These are phyloP conservation scores for Podabrus alpinus DNA, from an alignment of 2,888 invertebrate species.

Conservation along the genomic window DNA sequence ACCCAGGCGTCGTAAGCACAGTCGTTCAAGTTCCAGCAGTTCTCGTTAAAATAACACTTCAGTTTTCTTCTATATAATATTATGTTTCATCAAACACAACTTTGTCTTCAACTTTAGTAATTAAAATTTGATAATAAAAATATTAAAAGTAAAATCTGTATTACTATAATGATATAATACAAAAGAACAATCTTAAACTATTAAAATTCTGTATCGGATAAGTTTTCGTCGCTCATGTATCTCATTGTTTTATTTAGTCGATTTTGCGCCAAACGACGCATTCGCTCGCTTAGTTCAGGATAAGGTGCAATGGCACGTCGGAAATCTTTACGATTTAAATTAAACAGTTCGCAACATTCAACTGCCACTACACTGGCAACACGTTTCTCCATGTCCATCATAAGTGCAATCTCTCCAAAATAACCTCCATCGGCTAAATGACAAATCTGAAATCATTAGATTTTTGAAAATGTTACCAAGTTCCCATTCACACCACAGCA, in stretches of 20 bases:
- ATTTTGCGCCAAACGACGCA: constrained; percentile 44
- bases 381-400: constrained; percentile 52
- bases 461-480: neutral
- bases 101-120: neutral
- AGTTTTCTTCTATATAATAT: neutral
- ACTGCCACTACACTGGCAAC: constrained; percentile 54
- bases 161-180: too few relatives aligned
- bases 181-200: neutral
- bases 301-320: constrained; percentile 47
- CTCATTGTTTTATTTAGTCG: constrained; percentile 13
- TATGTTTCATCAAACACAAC: neutral
- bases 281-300: constrained; percentile 48
- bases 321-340: constrained; percentile 51
- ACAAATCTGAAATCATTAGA: constrained; percentile 47
- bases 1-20: constrained; percentile 69
- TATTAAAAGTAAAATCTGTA: neutral
- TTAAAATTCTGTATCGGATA: neutral
- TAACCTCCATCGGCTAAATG: constrained; percentile 57
- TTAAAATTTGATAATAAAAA: neutral
- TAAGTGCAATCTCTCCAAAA: constrained; percentile 57
- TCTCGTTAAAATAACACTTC: constrained; percentile 63
- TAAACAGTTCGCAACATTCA: constrained; percentile 55
- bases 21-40: constrained; percentile 75
- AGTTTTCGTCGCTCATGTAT: constrained; percentile 8
- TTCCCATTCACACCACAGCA: too few relatives aligned